Conservation (phyloP, 2,797 vertebrate genomes). For the Poeciliopsis infans region DNA sequence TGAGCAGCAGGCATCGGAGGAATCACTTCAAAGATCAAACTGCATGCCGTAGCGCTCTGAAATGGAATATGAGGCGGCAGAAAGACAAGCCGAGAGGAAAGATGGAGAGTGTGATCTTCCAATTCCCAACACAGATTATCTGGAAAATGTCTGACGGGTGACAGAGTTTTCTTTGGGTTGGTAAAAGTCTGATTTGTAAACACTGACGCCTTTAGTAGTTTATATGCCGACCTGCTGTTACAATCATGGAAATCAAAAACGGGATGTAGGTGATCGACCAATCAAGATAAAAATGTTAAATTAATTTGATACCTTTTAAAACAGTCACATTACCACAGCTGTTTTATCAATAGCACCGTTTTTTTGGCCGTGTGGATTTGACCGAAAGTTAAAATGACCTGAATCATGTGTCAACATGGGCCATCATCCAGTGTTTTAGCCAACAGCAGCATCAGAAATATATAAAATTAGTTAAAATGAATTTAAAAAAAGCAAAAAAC, state of each 20-base stretch:
- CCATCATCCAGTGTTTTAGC: not conserved
- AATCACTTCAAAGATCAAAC: conserved; percentile 55
- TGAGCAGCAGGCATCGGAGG: conserved; percentile 42
- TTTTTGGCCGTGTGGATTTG: not conserved
- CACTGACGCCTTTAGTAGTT: conserved; percentile 11
- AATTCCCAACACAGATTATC: conserved; percentile 43
- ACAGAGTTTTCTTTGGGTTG: conserved; percentile 25
- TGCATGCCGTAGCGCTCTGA: conserved; percentile 40
- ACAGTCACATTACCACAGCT: not conserved
- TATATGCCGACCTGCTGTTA: not conserved
- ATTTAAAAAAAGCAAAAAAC: not conserved
- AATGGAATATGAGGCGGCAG: conserved; percentile 26
- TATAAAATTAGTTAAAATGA: not conserved
- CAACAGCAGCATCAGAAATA: not conserved
- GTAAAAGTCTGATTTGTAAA: conserved; percentile 46
- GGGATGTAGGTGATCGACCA: not conserved
- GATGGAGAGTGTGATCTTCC: conserved; percentile 39
- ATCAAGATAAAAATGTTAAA: not conserved
- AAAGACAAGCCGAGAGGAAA: conserved; percentile 29
- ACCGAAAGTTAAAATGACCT: not conserved
- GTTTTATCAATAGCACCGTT: not conserved
- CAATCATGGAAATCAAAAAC: not conserved
- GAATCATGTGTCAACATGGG: not conserved
- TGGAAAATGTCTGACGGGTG: conserved; percentile 36
- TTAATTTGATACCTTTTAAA: not conserved